Evolutionary conservation across 2,888 invertebrate species (phyloP).

Genomic region (Dusona sp.): DNA sequence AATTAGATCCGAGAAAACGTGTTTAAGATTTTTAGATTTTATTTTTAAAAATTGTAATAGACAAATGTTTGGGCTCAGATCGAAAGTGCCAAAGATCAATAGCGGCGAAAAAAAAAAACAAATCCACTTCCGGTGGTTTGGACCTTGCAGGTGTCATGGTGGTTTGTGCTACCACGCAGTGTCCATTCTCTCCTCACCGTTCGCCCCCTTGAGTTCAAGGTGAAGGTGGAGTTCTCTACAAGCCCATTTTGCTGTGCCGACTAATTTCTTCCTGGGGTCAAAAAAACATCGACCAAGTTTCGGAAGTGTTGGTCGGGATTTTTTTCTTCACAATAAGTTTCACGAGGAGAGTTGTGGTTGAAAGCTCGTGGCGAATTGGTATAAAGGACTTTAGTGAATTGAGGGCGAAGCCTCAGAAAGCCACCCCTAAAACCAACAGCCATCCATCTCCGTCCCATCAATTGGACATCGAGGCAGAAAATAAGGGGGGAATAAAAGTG

Average conservation of each 20-base stretch:
- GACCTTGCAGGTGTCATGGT: conserved; percentile 42
- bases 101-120: background rate
- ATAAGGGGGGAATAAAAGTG: background rate
- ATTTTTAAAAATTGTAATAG: background rate
- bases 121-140: background rate
- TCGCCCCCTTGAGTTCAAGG: conserved; percentile 62
- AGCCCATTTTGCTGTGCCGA: conserved; percentile 24
- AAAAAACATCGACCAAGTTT: background rate
- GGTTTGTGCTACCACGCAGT: conserved; percentile 58
- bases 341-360: background rate
- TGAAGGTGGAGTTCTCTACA: conserved; percentile 65
- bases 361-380: background rate
- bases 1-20: background rate
- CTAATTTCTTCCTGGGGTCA: background rate
- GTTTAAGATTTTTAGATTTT: background rate
- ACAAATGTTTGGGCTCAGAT: background rate
- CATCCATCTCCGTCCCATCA: conserved; percentile 13
- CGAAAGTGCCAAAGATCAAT: background rate
- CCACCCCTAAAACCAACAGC: background rate
- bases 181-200: conserved; percentile 32
- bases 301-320: background rate
- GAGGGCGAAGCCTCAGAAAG: background rate
- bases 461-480: background rate
- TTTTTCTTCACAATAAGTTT: background rate
- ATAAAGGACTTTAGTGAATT: background rate